These are phyloP conservation scores for Ptilodon capucinus DNA, from an alignment of 2,888 invertebrate species.

Conservation along the genomic window DNA sequence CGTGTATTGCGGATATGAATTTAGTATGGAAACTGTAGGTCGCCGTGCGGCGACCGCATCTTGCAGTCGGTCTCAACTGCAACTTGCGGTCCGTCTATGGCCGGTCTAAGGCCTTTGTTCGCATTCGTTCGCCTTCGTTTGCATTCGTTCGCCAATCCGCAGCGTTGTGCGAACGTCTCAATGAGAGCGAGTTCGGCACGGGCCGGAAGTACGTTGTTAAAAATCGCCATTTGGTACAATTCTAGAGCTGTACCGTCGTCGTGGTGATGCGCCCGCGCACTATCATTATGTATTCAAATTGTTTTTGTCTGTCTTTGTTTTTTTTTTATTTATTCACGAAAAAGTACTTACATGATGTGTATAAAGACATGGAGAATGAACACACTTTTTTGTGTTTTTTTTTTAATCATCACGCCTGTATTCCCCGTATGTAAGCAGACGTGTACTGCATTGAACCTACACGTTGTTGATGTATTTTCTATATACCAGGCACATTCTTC, in stretches of 20 bases:
- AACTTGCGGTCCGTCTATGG: too few species aligned
- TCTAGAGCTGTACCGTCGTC: too few species aligned
- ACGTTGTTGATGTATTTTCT: too few species aligned
- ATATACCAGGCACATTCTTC: too few species aligned
- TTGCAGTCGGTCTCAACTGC: too few species aligned
- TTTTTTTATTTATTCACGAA: not conserved
- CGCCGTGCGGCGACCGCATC: too few species aligned
- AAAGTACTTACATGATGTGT: not conserved
- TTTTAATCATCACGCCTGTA: too few species aligned
- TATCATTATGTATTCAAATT: slow-evolving; percentile 27
- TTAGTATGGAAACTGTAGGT: too few species aligned
- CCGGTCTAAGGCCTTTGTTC: too few species aligned
- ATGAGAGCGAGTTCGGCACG: slow-evolving; percentile 10
- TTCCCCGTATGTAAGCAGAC: too few species aligned
- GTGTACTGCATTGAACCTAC: too few species aligned
- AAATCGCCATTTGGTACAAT: slow-evolving; percentile 43
- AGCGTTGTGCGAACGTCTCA: slow-evolving; percentile 5
- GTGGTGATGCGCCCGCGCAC: slow-evolving; percentile 13
- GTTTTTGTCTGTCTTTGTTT: slow-evolving; percentile 14
- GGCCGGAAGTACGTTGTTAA: slow-evolving; percentile 48
- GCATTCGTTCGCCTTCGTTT: not conserved
- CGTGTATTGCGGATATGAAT: too few species aligned
- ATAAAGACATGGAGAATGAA: not conserved
- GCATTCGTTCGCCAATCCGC: slow-evolving; percentile 1
- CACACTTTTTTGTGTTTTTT: not conserved